Evolutionary conservation across 2,113 vertebrate species (phyloP), one percentile per base, ranked within the genome.

Genomic region (Proterorhinus semilunaris): DNA sequence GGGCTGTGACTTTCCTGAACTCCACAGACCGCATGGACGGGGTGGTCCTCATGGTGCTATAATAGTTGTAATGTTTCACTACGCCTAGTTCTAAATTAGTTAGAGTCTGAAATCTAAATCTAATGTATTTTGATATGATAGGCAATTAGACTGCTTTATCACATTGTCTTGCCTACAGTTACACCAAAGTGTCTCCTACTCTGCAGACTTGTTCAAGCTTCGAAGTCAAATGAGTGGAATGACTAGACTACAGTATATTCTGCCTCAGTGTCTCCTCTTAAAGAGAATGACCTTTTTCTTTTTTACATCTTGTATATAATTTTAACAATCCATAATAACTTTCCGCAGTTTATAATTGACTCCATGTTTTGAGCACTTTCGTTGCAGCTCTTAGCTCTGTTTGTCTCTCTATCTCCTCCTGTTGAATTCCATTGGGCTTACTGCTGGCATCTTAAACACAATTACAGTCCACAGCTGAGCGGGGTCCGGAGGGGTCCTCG

Each of bases 381-480:
- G 11, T 27, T 72, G 44, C 45, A 13, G 36, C 49, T 46, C 68
- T 76, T 64, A 6, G 74, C 36, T 62, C 36, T 85, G 68, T 80
- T 73, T 75, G 57, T 78, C 82, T 78, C 57, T 62, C 61, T 59
- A 69, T 82, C 66, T 78, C 46, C 54, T 64, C 13, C 5, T 75
- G 61, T 55, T 79, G 63, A 88, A 83, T 85, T 88, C 85, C 79
- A 21, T 67, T 49, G 84, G 83, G 84, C 81, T 68, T 75, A 62
- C 66, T 71, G 48, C 80, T 74, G 80, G 83, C 86, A 87, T 87
- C 86, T 87, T 87, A 90, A 91, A 91, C 80, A 86, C 88, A 91
- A 91, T 91, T 91, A 89, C 83, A 83, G 86, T 81, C 84, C 76
- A 79, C 87, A 85, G 84, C 80, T 84, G 87, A 89, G 87, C 80